Evolutionary conservation across 2,888 invertebrate genomes (phyloP).

Genomic region (Acronicta aceris): DNA sequence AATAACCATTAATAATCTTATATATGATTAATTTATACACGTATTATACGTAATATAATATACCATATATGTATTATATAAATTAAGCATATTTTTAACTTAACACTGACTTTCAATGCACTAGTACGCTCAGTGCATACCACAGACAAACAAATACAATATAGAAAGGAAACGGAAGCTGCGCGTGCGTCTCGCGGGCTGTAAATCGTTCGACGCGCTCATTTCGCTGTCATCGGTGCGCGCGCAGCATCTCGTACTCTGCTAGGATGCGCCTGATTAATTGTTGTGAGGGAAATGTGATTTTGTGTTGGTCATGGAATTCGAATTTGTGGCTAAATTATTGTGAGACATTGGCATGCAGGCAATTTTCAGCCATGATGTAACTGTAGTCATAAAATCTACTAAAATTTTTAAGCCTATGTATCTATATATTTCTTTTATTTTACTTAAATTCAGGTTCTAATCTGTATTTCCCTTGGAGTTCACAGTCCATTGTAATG

Average conservation of each 20-base stretch:
- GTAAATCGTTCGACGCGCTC: slow-evolving; percentile 79
- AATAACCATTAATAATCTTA: no score
- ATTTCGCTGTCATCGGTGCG: slow-evolving; percentile 74
- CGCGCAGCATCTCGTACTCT: slow-evolving; percentile 52
- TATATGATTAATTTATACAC: no score
- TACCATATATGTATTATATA: no score
- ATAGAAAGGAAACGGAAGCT: slow-evolving; percentile 68
- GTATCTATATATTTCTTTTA: no score
- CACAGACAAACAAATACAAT: slow-evolving; percentile 47
- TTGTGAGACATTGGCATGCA: background rate
- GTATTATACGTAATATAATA: no score
- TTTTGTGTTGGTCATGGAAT: background rate
- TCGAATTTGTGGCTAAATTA: background rate
- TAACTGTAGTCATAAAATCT: no score
- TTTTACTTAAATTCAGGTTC: no score
- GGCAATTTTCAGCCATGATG: background rate
- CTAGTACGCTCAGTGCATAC: slow-evolving; percentile 36
- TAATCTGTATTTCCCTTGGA: no score
- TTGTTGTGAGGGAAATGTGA: slow-evolving; percentile 14
- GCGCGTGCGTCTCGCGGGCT: slow-evolving; percentile 45
- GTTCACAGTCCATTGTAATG: no score
- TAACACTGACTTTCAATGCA: slow-evolving; percentile 18
- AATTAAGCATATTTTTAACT: no score
- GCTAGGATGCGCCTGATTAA: slow-evolving; percentile 60
- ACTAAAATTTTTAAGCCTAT: no score